phyloP scores from a whole-genome alignment of 2,797 vertebrate genomes.

The Sebastolobus alascanus region DNA sequence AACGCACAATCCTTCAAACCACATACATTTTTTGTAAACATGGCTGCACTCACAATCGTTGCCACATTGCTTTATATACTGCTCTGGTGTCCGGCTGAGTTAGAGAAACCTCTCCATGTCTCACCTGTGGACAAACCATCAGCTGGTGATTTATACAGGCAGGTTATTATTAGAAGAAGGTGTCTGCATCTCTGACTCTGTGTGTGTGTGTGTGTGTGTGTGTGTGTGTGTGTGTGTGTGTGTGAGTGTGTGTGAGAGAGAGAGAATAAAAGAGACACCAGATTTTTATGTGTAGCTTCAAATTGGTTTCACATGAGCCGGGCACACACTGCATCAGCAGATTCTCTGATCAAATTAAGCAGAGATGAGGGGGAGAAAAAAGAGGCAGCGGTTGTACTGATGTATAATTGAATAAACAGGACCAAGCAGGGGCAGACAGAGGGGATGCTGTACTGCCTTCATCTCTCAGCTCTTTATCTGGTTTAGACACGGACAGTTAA shows the following conservation, averaged over 20 bases:
- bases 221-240: slow-evolving; percentile 4
- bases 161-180: slow-evolving; percentile 11
- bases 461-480: slow-evolving; percentile 74
- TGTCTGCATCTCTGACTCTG: slow-evolving; percentile 33
- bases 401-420: slow-evolving; percentile 89
- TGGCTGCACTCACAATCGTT: neutral
- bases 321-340: slow-evolving; percentile 88
- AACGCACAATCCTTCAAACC: slow-evolving; percentile 16
- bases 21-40: slow-evolving; percentile 27
- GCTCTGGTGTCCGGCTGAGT: neutral
- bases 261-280: slow-evolving; percentile 59
- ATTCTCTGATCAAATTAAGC: slow-evolving; percentile 93
- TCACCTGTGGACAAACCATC: slow-evolving; percentile 25
- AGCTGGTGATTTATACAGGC: slow-evolving; percentile 16
- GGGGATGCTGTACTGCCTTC: slow-evolving; percentile 71
- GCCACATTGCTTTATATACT: slow-evolving; percentile 12
- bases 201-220: slow-evolving; percentile 17
- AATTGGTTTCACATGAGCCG: slow-evolving; percentile 94
- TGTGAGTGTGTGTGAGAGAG: neutral
- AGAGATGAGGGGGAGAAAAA: slow-evolving; percentile 70
- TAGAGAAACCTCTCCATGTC: neutral
- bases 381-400: slow-evolving; percentile 87
- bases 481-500: slow-evolving; percentile 55
- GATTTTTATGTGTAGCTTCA: slow-evolving; percentile 83
- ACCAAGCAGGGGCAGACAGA: slow-evolving; percentile 75